These are phyloP conservation scores for Oceanodroma leucorhoa DNA, from an alignment of 2,797 vertebrate species.

Conservation along the genomic window DNA sequence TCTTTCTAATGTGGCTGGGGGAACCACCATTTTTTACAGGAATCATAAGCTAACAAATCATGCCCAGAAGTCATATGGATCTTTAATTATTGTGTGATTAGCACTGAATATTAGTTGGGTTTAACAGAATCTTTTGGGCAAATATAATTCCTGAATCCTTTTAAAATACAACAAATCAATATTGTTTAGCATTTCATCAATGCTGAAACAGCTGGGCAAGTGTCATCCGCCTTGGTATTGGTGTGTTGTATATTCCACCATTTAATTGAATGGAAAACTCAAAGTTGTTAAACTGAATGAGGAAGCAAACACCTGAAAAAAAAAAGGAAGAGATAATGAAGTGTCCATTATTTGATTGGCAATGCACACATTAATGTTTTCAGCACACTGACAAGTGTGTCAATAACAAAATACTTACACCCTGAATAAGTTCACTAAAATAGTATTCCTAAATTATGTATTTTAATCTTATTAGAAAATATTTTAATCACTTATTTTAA, in stretches of 20 bases:
- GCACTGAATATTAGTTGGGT: background rate
- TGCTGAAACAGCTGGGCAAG: background rate
- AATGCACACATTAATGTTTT: background rate
- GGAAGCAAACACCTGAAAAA: background rate
- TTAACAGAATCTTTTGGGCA: background rate
- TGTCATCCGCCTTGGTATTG: background rate
- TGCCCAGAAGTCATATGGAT: background rate
- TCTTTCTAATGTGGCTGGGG: conserved; percentile 17
- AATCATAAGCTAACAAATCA: background rate
- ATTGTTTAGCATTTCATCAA: background rate
- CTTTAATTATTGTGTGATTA: conserved; percentile 32
- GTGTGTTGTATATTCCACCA: background rate
- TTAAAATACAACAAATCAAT: background rate
- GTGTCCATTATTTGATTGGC: background rate
- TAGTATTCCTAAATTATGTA: background rate
- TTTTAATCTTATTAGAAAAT: background rate
- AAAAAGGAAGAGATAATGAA: background rate
- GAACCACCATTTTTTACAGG: conserved; percentile 18
- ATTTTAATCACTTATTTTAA: background rate
- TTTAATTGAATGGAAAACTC: background rate
- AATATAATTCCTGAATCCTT: background rate
- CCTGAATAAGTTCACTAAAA: background rate
- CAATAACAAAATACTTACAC: background rate
- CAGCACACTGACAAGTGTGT: background rate
- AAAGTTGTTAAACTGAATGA: background rate